Base-by-base conservation (phyloP, 2,797 vertebrate genomes). In the Sciurus vulgaris region DNA sequence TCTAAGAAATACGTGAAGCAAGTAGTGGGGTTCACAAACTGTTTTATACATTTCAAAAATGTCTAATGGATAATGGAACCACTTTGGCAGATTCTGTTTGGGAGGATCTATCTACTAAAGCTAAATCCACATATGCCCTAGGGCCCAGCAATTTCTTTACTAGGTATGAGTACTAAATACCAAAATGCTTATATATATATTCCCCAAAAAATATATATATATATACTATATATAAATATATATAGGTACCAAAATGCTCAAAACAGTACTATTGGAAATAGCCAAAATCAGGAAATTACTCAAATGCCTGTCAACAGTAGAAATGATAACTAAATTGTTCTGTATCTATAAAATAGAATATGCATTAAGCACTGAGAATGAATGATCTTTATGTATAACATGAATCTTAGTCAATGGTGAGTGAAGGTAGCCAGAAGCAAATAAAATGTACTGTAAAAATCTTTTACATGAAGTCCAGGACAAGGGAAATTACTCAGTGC, bases 41-140 rank as follows among this genome's bases (percentile, higher is more conserved):
- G 28, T 95, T 92, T 95, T 95, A n/a, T n/a, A 72, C 54, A 76
- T 91, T 92, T 96, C n/a, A 86, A 15, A 94, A 67, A 30, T 82
- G 30, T 78, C 35, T 82, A 74, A 49, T 63, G 47, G 67, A 69
- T 79, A 89, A 51, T 51, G 85, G 24, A 88, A 65, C 41, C 51
- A 78, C 89, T 96, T 96, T 78, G 7, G 49, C 41, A 85, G 76
- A 86, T 70, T 88, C 28, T 72, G 2, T 76, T 94, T 76, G 70
- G 28, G 59, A 93, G 63, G 95, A 65, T 54, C 61, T 95, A 10
- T 95, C 65, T 83, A 33, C 14, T 92, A 79, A 95, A 81, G 49
- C 44, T 17, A 15, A 78, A 49, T 51, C 61, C 2, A 65, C 49
- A 89, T 5, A 15, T 51, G 56, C 10, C 12, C 30, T 15, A 93